These are phyloP conservation scores for Elephantulus edwardii DNA, from an alignment of 2,113 vertebrate species.

Conservation along the genomic window DNA sequence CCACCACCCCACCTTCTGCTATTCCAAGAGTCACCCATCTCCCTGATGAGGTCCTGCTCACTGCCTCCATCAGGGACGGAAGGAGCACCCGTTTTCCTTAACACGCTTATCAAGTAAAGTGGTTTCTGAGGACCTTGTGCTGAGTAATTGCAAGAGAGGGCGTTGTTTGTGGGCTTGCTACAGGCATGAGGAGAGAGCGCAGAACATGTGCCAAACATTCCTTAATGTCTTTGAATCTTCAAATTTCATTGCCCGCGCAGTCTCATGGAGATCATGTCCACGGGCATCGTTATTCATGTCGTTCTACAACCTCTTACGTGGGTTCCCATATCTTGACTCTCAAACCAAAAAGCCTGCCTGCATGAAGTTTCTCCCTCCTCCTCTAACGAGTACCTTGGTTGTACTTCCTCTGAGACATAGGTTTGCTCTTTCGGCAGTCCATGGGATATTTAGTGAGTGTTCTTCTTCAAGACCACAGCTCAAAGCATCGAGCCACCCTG, in stretches of 20 bases:
- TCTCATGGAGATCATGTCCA: neutral
- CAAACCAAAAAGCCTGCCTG: neutral
- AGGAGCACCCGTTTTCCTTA: neutral
- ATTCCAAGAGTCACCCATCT: neutral
- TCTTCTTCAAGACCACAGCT: no score
- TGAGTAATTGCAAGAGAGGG: neutral
- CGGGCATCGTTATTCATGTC: neutral
- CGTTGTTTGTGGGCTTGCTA: neutral
- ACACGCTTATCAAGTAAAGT: neutral
- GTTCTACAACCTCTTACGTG: neutral
- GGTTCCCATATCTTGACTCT: neutral
- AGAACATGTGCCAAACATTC: neutral
- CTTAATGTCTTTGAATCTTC: neutral
- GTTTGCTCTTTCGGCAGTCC: no score
- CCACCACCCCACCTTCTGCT: neutral
- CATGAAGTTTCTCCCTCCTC: neutral
- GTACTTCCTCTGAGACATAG: no score
- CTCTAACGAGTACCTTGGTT: no score
- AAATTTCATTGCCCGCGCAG: neutral
- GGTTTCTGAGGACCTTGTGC: neutral
- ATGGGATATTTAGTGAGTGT: no score
- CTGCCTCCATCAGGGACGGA: neutral
- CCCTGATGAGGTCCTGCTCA: neutral
- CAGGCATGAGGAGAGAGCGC: neutral
- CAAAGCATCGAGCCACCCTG: neutral